These are phyloP conservation scores for Tromatobia lineatoria DNA, from an alignment of 2,888 invertebrate species.

Conservation along the genomic window DNA sequence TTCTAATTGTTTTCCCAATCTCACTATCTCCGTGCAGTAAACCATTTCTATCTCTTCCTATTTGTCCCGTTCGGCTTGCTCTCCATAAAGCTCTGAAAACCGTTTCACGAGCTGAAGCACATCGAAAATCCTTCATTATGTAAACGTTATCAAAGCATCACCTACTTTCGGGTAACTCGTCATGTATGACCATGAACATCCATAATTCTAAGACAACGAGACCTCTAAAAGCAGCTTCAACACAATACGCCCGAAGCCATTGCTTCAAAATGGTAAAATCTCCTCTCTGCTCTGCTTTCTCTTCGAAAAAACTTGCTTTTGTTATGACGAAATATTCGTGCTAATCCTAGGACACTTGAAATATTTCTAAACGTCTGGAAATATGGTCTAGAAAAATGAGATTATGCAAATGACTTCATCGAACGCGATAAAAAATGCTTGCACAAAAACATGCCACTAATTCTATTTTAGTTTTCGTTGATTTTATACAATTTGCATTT, in stretches of 20 bases:
- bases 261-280: background rate
- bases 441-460: no score
- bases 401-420: no score
- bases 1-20: constrained; percentile 77
- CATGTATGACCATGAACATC: constrained; percentile 29
- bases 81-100: constrained; percentile 28
- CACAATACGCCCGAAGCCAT: background rate
- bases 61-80: constrained; percentile 10
- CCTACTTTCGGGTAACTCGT: constrained; percentile 47
- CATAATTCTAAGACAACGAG: constrained; percentile 38
- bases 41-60: constrained; percentile 31
- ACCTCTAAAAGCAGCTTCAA: background rate
- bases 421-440: no score
- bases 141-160: constrained; percentile 5
- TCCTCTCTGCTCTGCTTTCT: background rate
- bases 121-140: constrained; percentile 65
- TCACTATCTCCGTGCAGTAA: constrained; percentile 44
- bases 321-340: no score
- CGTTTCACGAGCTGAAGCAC: constrained; percentile 68
- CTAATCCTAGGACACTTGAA: no score
- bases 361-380: no score
- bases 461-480: no score
- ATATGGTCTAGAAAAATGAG: no score
- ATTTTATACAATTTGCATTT: no score
- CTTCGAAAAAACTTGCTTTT: no score